A percentile compares a stretch with the other conserved stretches of the same genome.
These are phyloP conservation scores for Henricia sp. DNA, from an alignment of 53 echinoderm and acorn worm genomes.

Conservation along the genomic window DNA sequence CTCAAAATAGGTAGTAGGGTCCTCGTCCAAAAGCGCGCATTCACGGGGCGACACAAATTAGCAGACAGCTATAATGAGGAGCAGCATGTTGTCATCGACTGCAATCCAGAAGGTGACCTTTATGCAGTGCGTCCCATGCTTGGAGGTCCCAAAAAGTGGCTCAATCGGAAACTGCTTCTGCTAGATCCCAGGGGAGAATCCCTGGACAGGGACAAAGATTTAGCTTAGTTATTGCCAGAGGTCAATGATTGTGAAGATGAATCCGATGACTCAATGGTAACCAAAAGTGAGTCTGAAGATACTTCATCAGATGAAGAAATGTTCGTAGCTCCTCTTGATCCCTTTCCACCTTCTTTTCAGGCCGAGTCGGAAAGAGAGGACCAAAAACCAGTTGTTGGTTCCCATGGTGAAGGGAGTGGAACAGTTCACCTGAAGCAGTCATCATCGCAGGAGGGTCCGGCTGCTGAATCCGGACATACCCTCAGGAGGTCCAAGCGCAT, in stretches of 20 bases:
- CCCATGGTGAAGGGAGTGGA: background rate
- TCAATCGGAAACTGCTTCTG: constrained; percentile 54
- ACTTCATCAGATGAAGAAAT: constrained; percentile 2
- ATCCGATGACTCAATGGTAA: background rate
- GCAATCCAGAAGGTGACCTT: constrained; percentile 25
- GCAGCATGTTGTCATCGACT: constrained; percentile 45
- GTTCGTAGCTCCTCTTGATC: background rate
- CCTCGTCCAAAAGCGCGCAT: constrained; percentile 44
- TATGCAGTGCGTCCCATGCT: constrained; percentile 53
- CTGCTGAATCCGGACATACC: background rate
- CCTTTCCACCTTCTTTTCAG: background rate
- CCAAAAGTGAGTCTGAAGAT: background rate
- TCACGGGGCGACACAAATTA: constrained; percentile 67
- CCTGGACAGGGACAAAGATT: background rate
- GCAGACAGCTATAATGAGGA: constrained; percentile 51
- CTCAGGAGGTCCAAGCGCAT: background rate
- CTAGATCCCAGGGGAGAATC: constrained; percentile 51
- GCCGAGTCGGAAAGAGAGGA: background rate
- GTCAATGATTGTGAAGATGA: background rate
- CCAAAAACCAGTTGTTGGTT: background rate
- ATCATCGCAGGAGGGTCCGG: background rate
- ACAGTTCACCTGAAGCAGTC: background rate
- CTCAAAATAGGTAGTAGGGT: background rate
- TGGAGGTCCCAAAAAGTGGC: constrained; percentile 52
- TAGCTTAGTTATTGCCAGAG: background rate